Evolutionary conservation across 2,888 invertebrate genomes (phyloP).

Genomic region (Pyrocoelia pectoralis): DNA sequence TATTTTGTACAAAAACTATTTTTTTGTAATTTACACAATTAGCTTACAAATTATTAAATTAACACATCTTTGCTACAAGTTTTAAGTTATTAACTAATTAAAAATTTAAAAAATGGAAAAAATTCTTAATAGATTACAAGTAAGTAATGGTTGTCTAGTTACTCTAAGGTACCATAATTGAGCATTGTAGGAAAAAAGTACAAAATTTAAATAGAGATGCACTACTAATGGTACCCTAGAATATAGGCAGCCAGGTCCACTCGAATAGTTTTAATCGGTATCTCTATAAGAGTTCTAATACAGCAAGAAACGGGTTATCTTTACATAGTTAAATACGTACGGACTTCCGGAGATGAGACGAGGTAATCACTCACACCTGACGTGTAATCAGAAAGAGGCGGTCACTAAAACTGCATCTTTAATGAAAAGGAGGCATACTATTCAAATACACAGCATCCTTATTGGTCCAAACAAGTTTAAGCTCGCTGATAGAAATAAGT

Average conservation of each 20-base stretch:
- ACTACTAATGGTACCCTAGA: too few relatives aligned
- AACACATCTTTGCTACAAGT: too few relatives aligned
- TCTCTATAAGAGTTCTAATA: slow-evolving; percentile 13
- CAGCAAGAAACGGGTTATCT: slow-evolving; percentile 48
- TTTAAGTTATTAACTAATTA: too few relatives aligned
- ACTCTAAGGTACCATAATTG: too few relatives aligned
- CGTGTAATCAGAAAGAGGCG: slow-evolving; percentile 61
- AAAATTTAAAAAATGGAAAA: too few relatives aligned
- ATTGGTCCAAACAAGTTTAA: slow-evolving; percentile 53
- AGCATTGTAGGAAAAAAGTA: too few relatives aligned
- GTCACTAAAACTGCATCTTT: slow-evolving; percentile 54
- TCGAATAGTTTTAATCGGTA: slow-evolving; percentile 15
- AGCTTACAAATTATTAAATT: too few relatives aligned
- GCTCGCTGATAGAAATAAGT: slow-evolving; percentile 40
- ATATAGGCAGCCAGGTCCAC: slow-evolving; percentile 29
- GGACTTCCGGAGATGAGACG: slow-evolving; percentile 57
- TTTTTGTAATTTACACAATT: too few relatives aligned
- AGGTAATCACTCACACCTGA: slow-evolving; percentile 61
- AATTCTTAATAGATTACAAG: too few relatives aligned
- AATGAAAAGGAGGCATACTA: slow-evolving; percentile 55
- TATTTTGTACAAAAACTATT: too few relatives aligned
- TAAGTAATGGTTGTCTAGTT: too few relatives aligned
- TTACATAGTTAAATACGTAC: slow-evolving; percentile 47
- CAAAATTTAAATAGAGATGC: too few relatives aligned
- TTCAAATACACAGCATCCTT: slow-evolving; percentile 42